Evolutionary conservation across 2,113 vertebrate genomes (phyloP).

Genomic region (Melanostigma gelatinosum): DNA sequence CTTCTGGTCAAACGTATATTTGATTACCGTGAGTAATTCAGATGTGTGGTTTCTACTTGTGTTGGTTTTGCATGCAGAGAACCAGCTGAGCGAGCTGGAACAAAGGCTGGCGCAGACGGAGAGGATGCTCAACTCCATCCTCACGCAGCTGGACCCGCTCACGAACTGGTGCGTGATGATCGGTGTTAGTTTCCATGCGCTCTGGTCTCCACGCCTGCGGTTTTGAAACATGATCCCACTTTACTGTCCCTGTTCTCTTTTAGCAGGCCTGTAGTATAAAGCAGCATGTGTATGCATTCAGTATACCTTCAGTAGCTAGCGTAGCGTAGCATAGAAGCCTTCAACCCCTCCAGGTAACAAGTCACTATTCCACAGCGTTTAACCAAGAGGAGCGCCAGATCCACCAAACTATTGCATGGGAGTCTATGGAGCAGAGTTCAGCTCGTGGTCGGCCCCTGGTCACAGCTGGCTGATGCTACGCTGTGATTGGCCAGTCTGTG

Average conservation of each 20-base stretch:
- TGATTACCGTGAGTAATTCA: background rate
- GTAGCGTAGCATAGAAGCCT: no score
- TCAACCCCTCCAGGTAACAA: no score
- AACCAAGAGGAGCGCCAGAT: no score
- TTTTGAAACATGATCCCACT: slow-evolving; percentile 3
- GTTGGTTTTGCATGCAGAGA: slow-evolving; percentile 77
- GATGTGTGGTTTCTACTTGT: fast-evolving
- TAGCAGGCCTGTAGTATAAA: background rate
- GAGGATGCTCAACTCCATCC: slow-evolving; percentile 92
- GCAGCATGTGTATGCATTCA: no score
- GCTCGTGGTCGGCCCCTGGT: no score
- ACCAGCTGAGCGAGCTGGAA: slow-evolving; percentile 90
- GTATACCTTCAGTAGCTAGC: no score
- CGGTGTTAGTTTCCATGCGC: background rate
- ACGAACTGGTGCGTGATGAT: slow-evolving; percentile 87
- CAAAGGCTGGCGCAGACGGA: slow-evolving; percentile 90
- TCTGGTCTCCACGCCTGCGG: background rate
- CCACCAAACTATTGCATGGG: no score
- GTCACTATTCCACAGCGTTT: no score
- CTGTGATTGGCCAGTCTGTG: no score
- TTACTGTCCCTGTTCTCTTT: background rate
- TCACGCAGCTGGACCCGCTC: slow-evolving; percentile 91
- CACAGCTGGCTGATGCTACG: no score
- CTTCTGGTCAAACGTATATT: background rate
- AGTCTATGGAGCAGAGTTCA: no score